Evolutionary conservation across 2,797 vertebrate species (phyloP).

Genomic region (Gallirallus australis): DNA sequence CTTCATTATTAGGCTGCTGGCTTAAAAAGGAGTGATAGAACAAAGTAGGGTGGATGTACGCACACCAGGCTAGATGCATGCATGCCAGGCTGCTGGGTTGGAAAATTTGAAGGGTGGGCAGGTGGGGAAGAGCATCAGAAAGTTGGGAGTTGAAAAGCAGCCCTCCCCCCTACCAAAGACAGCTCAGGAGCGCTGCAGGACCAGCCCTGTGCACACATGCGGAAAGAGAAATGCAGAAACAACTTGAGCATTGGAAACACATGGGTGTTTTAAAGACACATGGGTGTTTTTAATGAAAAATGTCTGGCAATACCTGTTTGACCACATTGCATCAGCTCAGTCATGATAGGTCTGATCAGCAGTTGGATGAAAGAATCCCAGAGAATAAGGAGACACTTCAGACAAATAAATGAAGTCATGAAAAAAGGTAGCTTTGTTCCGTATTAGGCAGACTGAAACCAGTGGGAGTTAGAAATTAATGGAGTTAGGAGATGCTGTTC

Average conservation of each 20-base stretch:
- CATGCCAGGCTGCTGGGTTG: not conserved
- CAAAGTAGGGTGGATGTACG: not conserved
- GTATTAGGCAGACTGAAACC: not conserved
- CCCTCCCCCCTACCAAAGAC: not conserved
- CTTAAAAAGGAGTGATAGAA: not conserved
- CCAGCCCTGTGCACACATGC: rapidly evolving
- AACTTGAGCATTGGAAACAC: not conserved
- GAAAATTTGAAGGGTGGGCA: not conserved
- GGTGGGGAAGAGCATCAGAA: not conserved
- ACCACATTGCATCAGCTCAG: not conserved
- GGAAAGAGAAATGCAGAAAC: not conserved
- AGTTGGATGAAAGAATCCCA: not conserved
- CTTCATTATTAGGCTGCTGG: not conserved
- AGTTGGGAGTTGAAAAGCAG: not conserved
- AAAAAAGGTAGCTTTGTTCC: not conserved
- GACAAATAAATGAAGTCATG: not conserved
- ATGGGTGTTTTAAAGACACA: rapidly evolving
- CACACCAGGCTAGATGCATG: not conserved
- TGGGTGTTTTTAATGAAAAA: not conserved
- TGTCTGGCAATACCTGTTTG: not conserved
- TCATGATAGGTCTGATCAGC: not conserved
- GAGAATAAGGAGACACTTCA: not conserved
- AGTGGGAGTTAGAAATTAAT: not conserved
- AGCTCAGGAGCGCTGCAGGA: not conserved
- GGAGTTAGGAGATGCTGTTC: not conserved